Conservation (phyloP, 1,140 invertebrate genomes). For the Mycetomoellerius zeteki region DNA sequence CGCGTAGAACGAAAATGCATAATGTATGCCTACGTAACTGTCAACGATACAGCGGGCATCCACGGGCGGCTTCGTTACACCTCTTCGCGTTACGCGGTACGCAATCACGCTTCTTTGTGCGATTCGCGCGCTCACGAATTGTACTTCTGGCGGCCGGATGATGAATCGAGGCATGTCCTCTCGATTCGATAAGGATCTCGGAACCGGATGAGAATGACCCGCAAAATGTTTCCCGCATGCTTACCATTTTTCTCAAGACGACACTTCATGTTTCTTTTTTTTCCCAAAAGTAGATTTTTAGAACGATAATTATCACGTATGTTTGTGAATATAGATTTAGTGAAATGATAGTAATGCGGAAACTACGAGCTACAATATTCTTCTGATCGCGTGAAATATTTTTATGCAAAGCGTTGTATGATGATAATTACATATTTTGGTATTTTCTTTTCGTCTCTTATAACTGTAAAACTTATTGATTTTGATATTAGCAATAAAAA, state of each 20-base stretch:
- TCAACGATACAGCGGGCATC: conserved; percentile 67
- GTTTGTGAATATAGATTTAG: background rate
- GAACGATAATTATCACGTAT: background rate
- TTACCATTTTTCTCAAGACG: conserved; percentile 47
- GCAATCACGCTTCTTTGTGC: conserved; percentile 59
- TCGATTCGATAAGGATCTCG: conserved; percentile 68
- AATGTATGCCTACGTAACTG: conserved; percentile 79
- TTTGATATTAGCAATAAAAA: background rate
- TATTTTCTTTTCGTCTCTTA: background rate
- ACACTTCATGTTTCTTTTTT: background rate
- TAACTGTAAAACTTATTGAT: background rate
- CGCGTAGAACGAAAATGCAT: conserved; percentile 71
- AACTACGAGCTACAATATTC: background rate
- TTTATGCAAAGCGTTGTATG: too few relatives aligned
- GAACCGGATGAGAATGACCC: conserved; percentile 45
- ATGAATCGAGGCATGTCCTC: conserved; percentile 60
- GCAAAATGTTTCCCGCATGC: conserved; percentile 26
- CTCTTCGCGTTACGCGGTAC: conserved; percentile 49
- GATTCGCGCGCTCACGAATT: conserved; percentile 32
- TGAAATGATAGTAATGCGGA: background rate
- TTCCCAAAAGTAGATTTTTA: background rate
- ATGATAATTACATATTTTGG: too few relatives aligned
- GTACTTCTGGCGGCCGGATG: conserved; percentile 68
- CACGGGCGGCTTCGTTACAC: conserved; percentile 60
- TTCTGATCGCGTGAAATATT: background rate